phyloP scores from a whole-genome alignment of 2,797 vertebrate species.

The Alauda arvensis region DNA sequence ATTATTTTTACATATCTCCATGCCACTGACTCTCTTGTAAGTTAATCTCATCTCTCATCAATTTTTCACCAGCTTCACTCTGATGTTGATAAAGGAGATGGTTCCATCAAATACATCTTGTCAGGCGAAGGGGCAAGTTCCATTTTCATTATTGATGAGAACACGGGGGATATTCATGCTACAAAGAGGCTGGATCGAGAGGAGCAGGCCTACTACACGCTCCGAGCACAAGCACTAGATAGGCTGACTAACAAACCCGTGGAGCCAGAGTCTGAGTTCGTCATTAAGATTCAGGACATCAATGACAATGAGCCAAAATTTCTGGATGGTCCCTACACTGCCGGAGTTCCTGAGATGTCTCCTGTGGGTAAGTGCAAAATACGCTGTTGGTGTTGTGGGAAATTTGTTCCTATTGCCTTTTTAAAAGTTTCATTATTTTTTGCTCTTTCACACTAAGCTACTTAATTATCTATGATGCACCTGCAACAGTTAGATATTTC shows the following conservation, averaged over 20 bases:
- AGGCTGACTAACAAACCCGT: constrained; percentile 85
- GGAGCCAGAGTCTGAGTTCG: constrained; percentile 90
- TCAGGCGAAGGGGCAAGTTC: constrained; percentile 91
- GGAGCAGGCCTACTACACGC: constrained; percentile 93
- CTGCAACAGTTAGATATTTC: constrained; percentile 45
- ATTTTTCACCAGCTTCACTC: constrained; percentile 90
- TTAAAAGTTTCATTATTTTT: constrained; percentile 30
- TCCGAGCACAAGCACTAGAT: constrained; percentile 90
- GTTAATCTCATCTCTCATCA: constrained; percentile 73
- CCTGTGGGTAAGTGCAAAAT: constrained; percentile 84
- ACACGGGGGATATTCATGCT: constrained; percentile 95
- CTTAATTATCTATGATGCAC: constrained; percentile 55
- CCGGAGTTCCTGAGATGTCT: constrained; percentile 94
- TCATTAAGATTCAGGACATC: constrained; percentile 97
- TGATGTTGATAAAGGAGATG: constrained; percentile 94
- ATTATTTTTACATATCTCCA: constrained; percentile 61
- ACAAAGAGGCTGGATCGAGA: constrained; percentile 93
- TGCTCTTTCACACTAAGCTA: not conserved
- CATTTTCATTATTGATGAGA: constrained; percentile 97
- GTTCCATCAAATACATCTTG: constrained; percentile 94
- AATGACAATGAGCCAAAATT: constrained; percentile 97
- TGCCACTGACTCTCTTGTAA: constrained; percentile 60
- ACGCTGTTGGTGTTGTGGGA: not conserved
- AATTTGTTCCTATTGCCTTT: constrained; percentile 23
- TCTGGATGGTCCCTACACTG: constrained; percentile 90